These are phyloP conservation scores for Drosophila merina DNA, from an alignment of 2,888 invertebrate species.

Conservation along the genomic window DNA sequence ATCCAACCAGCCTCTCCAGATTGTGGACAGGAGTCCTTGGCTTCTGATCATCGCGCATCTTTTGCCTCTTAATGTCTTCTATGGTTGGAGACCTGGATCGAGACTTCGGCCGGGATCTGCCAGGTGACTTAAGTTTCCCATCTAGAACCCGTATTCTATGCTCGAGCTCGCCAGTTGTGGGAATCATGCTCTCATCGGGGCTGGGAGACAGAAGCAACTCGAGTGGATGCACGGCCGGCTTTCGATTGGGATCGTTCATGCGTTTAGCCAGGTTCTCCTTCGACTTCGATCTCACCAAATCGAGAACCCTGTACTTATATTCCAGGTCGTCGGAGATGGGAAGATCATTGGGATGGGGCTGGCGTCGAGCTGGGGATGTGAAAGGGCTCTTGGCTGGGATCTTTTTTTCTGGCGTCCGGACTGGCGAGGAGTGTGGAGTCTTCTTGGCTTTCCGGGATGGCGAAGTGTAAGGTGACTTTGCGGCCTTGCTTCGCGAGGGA, in stretches of 20 bases:
- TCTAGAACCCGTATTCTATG: constrained; percentile 81
- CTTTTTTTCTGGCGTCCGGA: constrained; percentile 33
- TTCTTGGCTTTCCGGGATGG: constrained; percentile 44
- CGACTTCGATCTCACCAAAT: constrained; percentile 72
- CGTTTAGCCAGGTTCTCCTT: constrained; percentile 65
- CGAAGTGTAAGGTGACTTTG: constrained; percentile 59
- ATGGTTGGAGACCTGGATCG: constrained; percentile 75
- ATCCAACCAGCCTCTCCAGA: constrained; percentile 68
- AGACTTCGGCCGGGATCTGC: constrained; percentile 67
- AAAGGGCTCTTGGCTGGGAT: constrained; percentile 48
- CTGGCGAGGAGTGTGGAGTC: constrained; percentile 63
- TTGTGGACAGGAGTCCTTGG: constrained; percentile 69
- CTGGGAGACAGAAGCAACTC: constrained; percentile 81
- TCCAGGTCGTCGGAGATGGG: constrained; percentile 73
- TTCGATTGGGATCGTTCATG: constrained; percentile 61
- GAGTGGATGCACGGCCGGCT: constrained; percentile 77
- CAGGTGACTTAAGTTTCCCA: constrained; percentile 65
- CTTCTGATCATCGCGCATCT: constrained; percentile 60
- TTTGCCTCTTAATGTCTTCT: constrained; percentile 71
- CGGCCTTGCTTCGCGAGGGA: constrained; percentile 50
- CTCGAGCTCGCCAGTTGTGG: constrained; percentile 81
- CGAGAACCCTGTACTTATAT: constrained; percentile 74
- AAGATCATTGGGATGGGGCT: constrained; percentile 48
- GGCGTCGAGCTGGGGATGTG: constrained; percentile 61
- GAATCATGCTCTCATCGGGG: constrained; percentile 75